Evolutionary conservation across 2,888 invertebrate species (phyloP).

Genomic region (Tridacna gigas): DNA sequence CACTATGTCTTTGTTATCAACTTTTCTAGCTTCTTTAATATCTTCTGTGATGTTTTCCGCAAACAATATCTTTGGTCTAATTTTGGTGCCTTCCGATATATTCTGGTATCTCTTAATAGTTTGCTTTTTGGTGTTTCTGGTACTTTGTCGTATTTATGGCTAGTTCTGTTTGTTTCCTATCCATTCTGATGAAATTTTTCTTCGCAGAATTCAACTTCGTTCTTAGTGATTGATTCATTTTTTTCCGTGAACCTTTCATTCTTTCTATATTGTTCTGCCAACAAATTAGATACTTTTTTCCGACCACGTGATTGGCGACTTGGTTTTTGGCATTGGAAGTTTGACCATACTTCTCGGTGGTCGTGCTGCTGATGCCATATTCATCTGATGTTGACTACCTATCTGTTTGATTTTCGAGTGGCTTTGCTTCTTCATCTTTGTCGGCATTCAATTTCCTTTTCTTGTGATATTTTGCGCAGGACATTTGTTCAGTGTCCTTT

Average conservation of each 20-base stretch:
- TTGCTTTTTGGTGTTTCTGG: no score
- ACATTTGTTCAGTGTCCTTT: neutral
- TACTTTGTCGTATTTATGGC: no score
- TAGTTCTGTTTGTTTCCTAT: no score
- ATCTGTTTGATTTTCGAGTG: neutral
- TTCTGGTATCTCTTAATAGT: no score
- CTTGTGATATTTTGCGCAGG: neutral
- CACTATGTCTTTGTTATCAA: neutral
- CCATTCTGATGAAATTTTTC: neutral
- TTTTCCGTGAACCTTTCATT: conserved; percentile 2
- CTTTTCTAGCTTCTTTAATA: no score
- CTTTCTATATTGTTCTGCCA: conserved; percentile 10
- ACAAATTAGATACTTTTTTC: conserved; percentile 6
- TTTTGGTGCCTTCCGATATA: no score
- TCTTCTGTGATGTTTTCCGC: no score
- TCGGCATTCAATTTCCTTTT: neutral
- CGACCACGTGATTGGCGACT: conserved; percentile 6
- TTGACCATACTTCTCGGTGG: neutral
- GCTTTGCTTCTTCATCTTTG: neutral
- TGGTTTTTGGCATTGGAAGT: neutral
- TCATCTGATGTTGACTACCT: neutral
- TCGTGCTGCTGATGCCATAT: conserved; percentile 12
- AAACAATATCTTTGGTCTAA: no score
- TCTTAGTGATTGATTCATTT: conserved; percentile 3
- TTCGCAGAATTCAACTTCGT: conserved; percentile 1